Base-by-base conservation (phyloP, 2,888 invertebrate genomes). In the Erannis defoliaria region DNA sequence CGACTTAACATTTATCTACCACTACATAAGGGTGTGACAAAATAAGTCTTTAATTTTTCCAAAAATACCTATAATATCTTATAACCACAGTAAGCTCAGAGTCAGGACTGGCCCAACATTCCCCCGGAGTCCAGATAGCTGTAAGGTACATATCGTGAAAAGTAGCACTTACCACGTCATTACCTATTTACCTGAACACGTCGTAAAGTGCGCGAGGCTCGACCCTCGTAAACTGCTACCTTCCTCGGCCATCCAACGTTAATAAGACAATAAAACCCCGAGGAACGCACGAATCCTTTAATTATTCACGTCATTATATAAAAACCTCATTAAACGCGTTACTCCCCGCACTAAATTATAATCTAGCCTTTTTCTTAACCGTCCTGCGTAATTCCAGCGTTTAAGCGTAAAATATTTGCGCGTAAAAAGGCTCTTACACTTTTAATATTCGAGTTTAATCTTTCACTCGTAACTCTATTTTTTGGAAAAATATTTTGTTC, bases 181-280 rank as follows among this genome's bases (percentile, higher is more conserved):
- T 62, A 62, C 18, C 56, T 62, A 62, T 62, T 56, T 53, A 62
- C 62, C 42, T 43, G 62, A 43, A 56, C 62, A 56, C 62, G 53
- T 54, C 62, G 40, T 62, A 62, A 62, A 62, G 40, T 38, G 10
- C 48, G 40, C 40, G 29, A 3, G 40, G 21, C 37, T 21, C 29
- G 51, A 50, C 53, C 56, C 64, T 67, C 68, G 61, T 69, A 66
- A 69, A 62, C 35, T 21, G 46, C 46, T 37, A 12, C 46, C 42
- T 12, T 33, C 48, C 60, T 18, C 16, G 49, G n/a, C 29, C 43
- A n/a, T 19, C 48, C 51, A 49, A 59, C 57, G 51, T 45, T 72
- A 67, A 68, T 68, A 69, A 68, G 58, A 64, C 70, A 71, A 69
- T 74, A 67, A 70, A 73, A 64, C 62, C 57, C 21, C 54, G 51